These are phyloP conservation scores for Microctenopoma stevenorrisi DNA, from an alignment of 2,797 vertebrate genomes.

Conservation along the genomic window DNA sequence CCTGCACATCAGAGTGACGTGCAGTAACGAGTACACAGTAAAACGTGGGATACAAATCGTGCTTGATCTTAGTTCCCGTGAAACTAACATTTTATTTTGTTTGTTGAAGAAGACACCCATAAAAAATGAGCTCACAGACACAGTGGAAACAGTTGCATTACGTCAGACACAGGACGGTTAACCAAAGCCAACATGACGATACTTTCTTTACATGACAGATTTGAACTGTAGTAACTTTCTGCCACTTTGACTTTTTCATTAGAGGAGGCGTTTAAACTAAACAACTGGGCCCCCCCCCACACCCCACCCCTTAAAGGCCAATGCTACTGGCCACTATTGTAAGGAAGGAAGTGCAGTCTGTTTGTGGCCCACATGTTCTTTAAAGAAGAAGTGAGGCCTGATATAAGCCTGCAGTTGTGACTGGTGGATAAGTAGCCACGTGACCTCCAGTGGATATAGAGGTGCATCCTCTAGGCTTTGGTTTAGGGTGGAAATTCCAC, in stretches of 20 bases:
- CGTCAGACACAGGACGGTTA: conserved; percentile 41
- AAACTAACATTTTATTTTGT: conserved; percentile 26
- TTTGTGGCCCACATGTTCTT: conserved; percentile 8
- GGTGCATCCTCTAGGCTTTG: conserved; percentile 9
- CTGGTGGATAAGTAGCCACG: conserved; percentile 32
- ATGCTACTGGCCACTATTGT: background rate
- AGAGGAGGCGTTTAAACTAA: conserved; percentile 6
- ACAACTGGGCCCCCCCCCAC: conserved; percentile 5
- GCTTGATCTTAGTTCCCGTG: background rate
- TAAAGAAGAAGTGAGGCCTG: conserved; percentile 66
- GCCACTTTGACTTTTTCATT: background rate
- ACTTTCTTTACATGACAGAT: conserved; percentile 6
- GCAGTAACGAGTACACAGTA: background rate
- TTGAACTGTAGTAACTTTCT: conserved; percentile 15
- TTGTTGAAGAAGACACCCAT: background rate
- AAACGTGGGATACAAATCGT: background rate
- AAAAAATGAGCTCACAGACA: background rate
- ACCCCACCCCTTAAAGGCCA: background rate
- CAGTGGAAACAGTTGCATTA: conserved; percentile 35
- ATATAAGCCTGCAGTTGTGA: conserved; percentile 24
- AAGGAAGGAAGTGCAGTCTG: conserved; percentile 48
- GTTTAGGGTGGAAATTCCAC: conserved; percentile 66
- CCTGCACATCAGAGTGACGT: background rate
- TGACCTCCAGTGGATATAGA: conserved; percentile 39
- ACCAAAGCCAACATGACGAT: conserved; percentile 18